A percentile compares a stretch with the other conserved stretches of the same genome.
Conservation (phyloP, 2,888 invertebrate species). For the Pimpla rufipes region DNA sequence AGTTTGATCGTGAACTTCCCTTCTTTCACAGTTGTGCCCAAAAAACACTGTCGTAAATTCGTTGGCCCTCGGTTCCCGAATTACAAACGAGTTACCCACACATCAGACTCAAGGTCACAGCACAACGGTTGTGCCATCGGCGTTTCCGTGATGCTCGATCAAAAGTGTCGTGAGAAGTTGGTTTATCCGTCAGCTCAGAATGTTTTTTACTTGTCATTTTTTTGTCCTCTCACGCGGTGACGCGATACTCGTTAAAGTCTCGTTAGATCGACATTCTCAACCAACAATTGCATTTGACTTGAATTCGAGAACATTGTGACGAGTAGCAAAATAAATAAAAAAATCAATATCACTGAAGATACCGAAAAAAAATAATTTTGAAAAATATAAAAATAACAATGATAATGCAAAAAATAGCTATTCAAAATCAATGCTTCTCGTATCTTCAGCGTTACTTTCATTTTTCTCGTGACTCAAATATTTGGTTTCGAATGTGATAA, state of each 20-base stretch:
- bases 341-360: too few relatives aligned
- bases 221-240: slow-evolving; percentile 53
- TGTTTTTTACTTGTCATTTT: not conserved
- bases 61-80: not conserved
- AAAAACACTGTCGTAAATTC: slow-evolving; percentile 18
- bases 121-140: not conserved
- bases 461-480: too few relatives aligned
- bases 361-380: too few relatives aligned
- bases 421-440: too few relatives aligned
- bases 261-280: too few relatives aligned
- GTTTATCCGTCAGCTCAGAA: not conserved
- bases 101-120: slow-evolving; percentile 1
- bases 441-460: too few relatives aligned
- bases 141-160: not conserved
- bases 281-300: too few relatives aligned
- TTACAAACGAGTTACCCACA: not conserved
- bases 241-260: slow-evolving; percentile 45
- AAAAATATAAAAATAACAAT: too few relatives aligned
- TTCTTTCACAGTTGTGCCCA: not conserved
- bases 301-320: too few relatives aligned
- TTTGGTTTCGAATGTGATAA: too few relatives aligned
- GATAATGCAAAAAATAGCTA: too few relatives aligned
- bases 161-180: slow-evolving; percentile 26
- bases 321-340: too few relatives aligned
- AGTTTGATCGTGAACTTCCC: slow-evolving; percentile 47